Conservation (phyloP, 2,113 vertebrate species). For the Neopipo cinnamomea region DNA sequence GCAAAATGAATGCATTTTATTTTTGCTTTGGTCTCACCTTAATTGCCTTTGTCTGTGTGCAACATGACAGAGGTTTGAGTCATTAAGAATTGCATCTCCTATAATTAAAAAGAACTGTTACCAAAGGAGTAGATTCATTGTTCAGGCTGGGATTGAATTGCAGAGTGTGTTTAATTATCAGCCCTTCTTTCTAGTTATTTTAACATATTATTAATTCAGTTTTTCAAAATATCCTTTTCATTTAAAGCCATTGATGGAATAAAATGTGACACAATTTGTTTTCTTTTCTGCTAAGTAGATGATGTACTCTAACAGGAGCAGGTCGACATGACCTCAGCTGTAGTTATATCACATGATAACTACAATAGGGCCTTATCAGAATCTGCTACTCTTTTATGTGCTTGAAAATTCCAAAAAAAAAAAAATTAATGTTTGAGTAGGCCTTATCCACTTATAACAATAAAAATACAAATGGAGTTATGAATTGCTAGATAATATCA, state of each 20-base stretch:
- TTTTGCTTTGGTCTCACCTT: conserved; percentile 42
- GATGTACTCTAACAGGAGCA: conserved; percentile 61
- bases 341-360: conserved; percentile 63
- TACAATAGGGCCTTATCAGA: conserved; percentile 66
- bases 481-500: conserved; percentile 11
- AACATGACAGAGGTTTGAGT: conserved; percentile 42
- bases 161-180: conserved; percentile 64
- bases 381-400: conserved; percentile 54
- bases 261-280: conserved; percentile 73
- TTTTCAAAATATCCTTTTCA: conserved; percentile 69
- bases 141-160: conserved; percentile 57
- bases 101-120: conserved; percentile 67
- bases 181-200: conserved; percentile 63
- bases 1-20: neutral
- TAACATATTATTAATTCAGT: conserved; percentile 69
- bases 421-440: conserved; percentile 3
- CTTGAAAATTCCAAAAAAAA: conserved; percentile 50
- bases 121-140: conserved; percentile 45
- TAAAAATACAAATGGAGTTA: neutral
- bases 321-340: conserved; percentile 75
- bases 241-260: conserved; percentile 63
- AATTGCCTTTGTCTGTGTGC: conserved; percentile 32
- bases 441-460: conserved; percentile 44
- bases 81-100: conserved; percentile 51
- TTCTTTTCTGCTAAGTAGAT: conserved; percentile 72